Conservation (phyloP, 1,140 invertebrate genomes). For the Archivesica marissinica region DNA sequence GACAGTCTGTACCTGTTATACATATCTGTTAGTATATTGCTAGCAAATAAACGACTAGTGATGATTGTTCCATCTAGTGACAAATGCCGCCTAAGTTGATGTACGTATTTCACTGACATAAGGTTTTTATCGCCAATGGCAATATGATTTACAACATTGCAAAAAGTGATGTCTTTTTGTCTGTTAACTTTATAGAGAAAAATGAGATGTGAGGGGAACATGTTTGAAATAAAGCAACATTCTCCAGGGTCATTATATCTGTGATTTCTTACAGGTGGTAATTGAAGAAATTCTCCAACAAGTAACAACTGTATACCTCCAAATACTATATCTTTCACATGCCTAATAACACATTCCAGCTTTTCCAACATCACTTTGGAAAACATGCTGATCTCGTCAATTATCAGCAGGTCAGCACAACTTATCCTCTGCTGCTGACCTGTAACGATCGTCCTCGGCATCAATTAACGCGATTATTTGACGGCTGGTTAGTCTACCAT, state of each 20-base stretch:
- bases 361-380: slow-evolving; percentile 42
- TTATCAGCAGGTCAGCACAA: slow-evolving; percentile 15
- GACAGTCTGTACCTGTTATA: slow-evolving; percentile 54
- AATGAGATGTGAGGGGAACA: slow-evolving; percentile 4
- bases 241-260: slow-evolving; percentile 37
- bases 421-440: background rate
- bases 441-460: slow-evolving; percentile 12
- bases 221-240: slow-evolving; percentile 34
- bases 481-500: slow-evolving; percentile 31
- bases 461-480: slow-evolving; percentile 15
- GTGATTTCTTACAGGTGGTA: slow-evolving; percentile 39
- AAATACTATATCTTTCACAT: slow-evolving; percentile 4
- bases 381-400: slow-evolving; percentile 47
- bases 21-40: slow-evolving; percentile 22
- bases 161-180: background rate
- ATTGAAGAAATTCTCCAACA: slow-evolving; percentile 26
- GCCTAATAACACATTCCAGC: slow-evolving; percentile 19
- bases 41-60: slow-evolving; percentile 23
- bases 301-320: slow-evolving; percentile 9
- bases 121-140: background rate
- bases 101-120: background rate
- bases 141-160: slow-evolving; percentile 10
- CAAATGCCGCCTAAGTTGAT: slow-evolving; percentile 18
- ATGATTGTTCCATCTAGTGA: background rate
- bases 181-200: slow-evolving; percentile 15